phyloP scores from a whole-genome alignment of 1,140 invertebrate genomes.

The Drosophila pachea region DNA sequence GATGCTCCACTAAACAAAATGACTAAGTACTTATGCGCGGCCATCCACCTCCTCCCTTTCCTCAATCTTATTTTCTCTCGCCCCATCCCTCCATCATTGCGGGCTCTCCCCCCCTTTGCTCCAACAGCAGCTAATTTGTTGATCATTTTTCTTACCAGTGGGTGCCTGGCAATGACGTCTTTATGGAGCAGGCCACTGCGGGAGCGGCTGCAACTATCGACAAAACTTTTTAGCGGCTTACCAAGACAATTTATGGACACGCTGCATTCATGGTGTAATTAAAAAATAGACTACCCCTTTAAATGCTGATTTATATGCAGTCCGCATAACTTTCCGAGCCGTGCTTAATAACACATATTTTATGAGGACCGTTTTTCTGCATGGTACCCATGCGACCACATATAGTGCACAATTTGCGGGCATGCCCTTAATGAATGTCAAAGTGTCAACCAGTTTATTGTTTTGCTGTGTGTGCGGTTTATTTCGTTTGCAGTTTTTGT shows the following conservation, averaged over 20 bases:
- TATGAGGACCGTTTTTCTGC: slow-evolving; percentile 18
- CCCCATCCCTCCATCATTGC: neutral
- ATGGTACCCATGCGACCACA: neutral
- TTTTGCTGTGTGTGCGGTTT: neutral
- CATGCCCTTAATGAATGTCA: slow-evolving; percentile 26
- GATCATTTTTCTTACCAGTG: slow-evolving; percentile 44
- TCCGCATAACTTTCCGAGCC: neutral
- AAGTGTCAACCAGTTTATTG: slow-evolving; percentile 17
- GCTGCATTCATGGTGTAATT: slow-evolving; percentile 66
- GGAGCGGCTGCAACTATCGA: slow-evolving; percentile 32
- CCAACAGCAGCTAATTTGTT: slow-evolving; percentile 21
- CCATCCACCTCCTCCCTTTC: too few relatives aligned
- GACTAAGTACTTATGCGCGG: slow-evolving; percentile 11
- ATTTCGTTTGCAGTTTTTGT: slow-evolving; percentile 6
- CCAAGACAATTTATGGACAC: slow-evolving; percentile 56
- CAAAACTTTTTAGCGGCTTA: slow-evolving; percentile 34
- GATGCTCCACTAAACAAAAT: slow-evolving; percentile 35
- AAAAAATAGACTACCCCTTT: slow-evolving; percentile 63
- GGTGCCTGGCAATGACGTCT: slow-evolving; percentile 54
- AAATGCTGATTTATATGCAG: slow-evolving; percentile 59
- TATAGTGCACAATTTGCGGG: neutral
- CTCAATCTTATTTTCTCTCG: neutral
- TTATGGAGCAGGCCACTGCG: slow-evolving; percentile 22
- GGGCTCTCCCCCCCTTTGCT: neutral
- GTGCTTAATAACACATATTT: slow-evolving; percentile 38